phyloP scores from a whole-genome alignment of 2,113 vertebrate species.

The Sander lucioperca region DNA sequence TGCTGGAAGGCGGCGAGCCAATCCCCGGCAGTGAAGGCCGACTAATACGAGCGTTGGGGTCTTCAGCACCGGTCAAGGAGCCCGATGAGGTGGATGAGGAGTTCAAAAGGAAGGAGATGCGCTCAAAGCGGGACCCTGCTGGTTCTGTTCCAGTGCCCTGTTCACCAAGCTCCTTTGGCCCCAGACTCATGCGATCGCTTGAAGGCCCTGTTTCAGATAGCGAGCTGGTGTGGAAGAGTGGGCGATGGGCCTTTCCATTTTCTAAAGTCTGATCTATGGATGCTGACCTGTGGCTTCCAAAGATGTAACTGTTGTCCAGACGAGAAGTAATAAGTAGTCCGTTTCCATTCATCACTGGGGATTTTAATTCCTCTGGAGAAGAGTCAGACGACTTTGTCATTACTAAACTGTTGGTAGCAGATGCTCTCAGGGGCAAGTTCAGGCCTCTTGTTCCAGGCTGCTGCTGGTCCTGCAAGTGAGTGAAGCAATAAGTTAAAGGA shows the following conservation, averaged over 20 bases:
- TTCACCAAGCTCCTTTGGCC: constrained; percentile 1
- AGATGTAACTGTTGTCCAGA: constrained; percentile 90
- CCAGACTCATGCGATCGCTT: constrained; percentile 20
- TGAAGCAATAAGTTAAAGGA: neutral
- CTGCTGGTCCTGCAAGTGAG: constrained; percentile 45
- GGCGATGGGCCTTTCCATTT: constrained; percentile 30
- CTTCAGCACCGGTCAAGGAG: constrained; percentile 58
- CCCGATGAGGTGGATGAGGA: constrained; percentile 42
- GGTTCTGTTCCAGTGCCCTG: neutral
- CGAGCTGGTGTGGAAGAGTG: constrained; percentile 63
- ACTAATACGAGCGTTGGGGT: constrained; percentile 53
- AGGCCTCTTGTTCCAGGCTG: constrained; percentile 14
- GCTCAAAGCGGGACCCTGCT: constrained; percentile 55
- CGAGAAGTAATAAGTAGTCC: constrained; percentile 76
- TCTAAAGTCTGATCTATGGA: constrained; percentile 54
- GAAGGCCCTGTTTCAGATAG: constrained; percentile 59
- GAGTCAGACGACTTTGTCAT: constrained; percentile 71
- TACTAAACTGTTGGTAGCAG: constrained; percentile 39
- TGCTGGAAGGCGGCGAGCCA: constrained; percentile 25
- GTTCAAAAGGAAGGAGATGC: constrained; percentile 74
- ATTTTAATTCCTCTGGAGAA: constrained; percentile 60
- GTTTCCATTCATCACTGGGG: constrained; percentile 75
- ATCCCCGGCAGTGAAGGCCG: constrained; percentile 17
- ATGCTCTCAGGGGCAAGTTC: constrained; percentile 41
- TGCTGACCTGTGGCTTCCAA: constrained; percentile 71